These are phyloP conservation scores for Limanda limanda DNA, from an alignment of 2,113 vertebrate species.

Conservation along the genomic window DNA sequence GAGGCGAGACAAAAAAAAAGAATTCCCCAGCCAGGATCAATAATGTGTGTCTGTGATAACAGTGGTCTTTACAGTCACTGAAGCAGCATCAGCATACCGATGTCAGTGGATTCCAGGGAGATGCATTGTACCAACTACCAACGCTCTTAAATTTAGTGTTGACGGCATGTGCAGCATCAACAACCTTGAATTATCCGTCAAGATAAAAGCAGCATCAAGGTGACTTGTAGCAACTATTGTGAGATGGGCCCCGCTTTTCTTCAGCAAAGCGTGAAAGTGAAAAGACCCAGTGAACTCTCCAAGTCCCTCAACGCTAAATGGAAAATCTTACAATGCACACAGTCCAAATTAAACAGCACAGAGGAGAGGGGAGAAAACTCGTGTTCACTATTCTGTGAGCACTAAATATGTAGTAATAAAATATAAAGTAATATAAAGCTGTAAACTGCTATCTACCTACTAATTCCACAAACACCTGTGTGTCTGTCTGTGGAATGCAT, in stretches of 20 bases:
- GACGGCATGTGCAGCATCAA: conserved; percentile 38
- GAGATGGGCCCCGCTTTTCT: conserved; percentile 66
- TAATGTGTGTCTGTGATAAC: conserved; percentile 4
- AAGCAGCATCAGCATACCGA: conserved; percentile 24
- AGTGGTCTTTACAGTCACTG: conserved; percentile 9
- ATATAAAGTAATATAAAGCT: too few species aligned
- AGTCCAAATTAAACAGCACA: conserved; percentile 47
- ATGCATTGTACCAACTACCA: conserved; percentile 15
- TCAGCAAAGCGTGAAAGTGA: conserved; percentile 73
- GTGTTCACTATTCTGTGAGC: conserved; percentile 3
- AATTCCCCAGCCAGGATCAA: not conserved
- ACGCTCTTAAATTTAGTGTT: conserved; percentile 41
- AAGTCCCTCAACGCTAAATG: conserved; percentile 55
- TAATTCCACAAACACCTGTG: too few species aligned
- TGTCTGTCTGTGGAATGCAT: too few species aligned
- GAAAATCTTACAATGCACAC: conserved; percentile 56
- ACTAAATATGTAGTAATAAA: not conserved
- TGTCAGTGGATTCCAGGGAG: conserved; percentile 25
- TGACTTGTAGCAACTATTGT: conserved; percentile 68
- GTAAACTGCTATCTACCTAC: too few species aligned
- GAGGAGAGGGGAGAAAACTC: conserved; percentile 19
- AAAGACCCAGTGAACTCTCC: conserved; percentile 64
- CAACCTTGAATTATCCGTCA: conserved; percentile 70
- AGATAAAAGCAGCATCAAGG: conserved; percentile 66
- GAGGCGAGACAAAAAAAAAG: not conserved